phyloP scores from a whole-genome alignment of 1,140 invertebrate species.

The Meloidogyne hapla region DNA sequence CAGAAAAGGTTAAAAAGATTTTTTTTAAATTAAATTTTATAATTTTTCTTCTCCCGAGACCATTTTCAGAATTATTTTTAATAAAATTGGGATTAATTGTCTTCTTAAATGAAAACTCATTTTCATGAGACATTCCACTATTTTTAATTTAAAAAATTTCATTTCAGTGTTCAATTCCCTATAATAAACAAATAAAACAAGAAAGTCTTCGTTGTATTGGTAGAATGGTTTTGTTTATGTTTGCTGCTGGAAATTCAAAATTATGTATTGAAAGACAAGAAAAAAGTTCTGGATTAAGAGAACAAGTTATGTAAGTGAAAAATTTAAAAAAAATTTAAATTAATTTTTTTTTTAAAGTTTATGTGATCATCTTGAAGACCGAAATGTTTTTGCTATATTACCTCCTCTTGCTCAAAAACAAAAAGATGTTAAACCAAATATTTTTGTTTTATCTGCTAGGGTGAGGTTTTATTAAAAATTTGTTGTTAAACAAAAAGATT shows the following conservation, averaged over 20 bases:
- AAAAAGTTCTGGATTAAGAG: conserved; percentile 22
- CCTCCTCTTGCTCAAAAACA: conserved; percentile 40
- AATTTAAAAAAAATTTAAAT: not conserved
- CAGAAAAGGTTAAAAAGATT: conserved; percentile 23
- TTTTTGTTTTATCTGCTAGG: conserved; percentile 37
- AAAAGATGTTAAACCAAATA: conserved; percentile 14
- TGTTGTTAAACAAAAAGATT: not conserved
- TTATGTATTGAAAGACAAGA: conserved; percentile 39
- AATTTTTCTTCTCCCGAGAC: too few species aligned
- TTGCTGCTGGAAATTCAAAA: conserved; percentile 46
- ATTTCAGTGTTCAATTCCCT: conserved; percentile 34
- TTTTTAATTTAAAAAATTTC: conserved; percentile 7
- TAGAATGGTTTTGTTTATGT: conserved; percentile 45
- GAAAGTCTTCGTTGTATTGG: conserved; percentile 37
- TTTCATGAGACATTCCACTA: too few species aligned
- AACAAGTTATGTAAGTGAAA: not conserved
- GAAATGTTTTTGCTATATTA: conserved; percentile 46
- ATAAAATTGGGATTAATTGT: too few species aligned
- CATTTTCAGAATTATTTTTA: too few species aligned
- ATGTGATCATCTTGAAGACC: conserved; percentile 44
- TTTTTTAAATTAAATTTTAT: not conserved
- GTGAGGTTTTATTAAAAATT: conserved; percentile 26
- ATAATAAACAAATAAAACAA: conserved; percentile 28
- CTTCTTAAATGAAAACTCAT: too few species aligned
- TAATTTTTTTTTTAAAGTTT: conserved; percentile 20